phyloP scores from a whole-genome alignment of 1,140 invertebrate species.

The Eumeta japonica region DNA sequence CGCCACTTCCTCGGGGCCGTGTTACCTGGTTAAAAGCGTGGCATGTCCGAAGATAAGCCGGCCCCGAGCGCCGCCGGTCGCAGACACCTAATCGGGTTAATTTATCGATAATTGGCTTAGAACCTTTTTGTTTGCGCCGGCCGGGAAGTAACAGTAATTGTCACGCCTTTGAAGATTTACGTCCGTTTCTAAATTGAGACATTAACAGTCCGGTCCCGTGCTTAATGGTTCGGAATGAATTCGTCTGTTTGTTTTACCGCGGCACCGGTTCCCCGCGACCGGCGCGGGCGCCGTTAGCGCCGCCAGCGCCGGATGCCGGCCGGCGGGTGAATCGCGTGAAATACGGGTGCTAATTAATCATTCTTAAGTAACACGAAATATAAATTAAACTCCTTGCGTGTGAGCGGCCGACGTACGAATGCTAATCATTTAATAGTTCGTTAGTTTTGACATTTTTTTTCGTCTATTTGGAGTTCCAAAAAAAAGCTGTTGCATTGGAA shows the following conservation, averaged over 20 bases:
- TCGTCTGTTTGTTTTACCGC: conserved; percentile 48
- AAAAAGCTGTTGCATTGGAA: too few species aligned
- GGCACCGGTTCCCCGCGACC: conserved; percentile 36
- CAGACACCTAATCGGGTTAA: conserved; percentile 55
- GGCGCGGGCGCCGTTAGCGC: conserved; percentile 37
- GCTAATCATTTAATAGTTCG: too few species aligned
- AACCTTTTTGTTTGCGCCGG: conserved; percentile 57
- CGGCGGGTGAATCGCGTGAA: conserved; percentile 10
- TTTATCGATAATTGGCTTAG: conserved; percentile 59
- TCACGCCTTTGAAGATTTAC: conserved; percentile 58
- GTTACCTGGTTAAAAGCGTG: conserved; percentile 54
- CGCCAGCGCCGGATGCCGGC: conserved; percentile 8
- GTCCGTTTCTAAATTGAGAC: conserved; percentile 57
- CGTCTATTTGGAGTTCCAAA: too few species aligned
- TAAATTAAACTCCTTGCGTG: conserved; percentile 3
- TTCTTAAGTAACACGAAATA: conserved; percentile 9
- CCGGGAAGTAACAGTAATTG: conserved; percentile 57
- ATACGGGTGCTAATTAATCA: too few species aligned
- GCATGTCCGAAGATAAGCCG: conserved; percentile 50
- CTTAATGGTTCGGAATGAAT: conserved; percentile 57
- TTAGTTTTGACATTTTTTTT: too few species aligned
- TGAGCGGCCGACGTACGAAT: too few species aligned
- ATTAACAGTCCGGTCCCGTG: conserved; percentile 56
- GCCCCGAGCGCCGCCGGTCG: conserved; percentile 45
- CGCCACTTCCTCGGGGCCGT: too few species aligned